Conservation (phyloP, 2,888 invertebrate genomes). For the Drosophila gaucha region DNA sequence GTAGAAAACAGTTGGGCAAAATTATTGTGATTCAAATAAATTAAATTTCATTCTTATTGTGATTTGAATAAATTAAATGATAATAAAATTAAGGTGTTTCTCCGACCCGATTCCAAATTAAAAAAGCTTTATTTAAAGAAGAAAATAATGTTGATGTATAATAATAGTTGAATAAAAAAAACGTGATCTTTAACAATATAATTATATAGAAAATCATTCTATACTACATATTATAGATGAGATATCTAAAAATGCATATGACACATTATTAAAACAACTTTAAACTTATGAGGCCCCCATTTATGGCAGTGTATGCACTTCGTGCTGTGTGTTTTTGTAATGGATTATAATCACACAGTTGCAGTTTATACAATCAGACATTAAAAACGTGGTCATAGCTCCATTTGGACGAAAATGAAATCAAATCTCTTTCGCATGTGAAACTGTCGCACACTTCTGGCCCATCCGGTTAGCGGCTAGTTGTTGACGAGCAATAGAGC, state of each 20-base stretch:
- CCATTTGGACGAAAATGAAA: constrained; percentile 70
- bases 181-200: too few relatives aligned
- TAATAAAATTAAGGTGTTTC: too few relatives aligned
- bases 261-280: neutral
- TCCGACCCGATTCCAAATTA: too few relatives aligned
- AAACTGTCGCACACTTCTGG: constrained; percentile 60
- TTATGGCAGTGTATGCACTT: constrained; percentile 32
- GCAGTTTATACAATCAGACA: constrained; percentile 50
- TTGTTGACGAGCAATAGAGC: constrained; percentile 1
- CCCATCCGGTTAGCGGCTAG: constrained; percentile 62
- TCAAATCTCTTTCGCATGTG: constrained; percentile 63
- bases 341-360: constrained; percentile 27
- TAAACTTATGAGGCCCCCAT: neutral
- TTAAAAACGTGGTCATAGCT: constrained; percentile 66
- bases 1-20: neutral
- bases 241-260: neutral
- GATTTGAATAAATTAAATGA: too few relatives aligned
- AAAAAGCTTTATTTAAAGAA: too few relatives aligned
- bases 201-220: too few relatives aligned
- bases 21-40: too few relatives aligned
- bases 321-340: constrained; percentile 7
- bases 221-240: too few relatives aligned
- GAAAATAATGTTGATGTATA: too few relatives aligned
- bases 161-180: too few relatives aligned
- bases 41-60: too few relatives aligned